These are phyloP conservation scores for Erethizon dorsatum DNA, from an alignment of 2,797 vertebrate genomes.

Conservation along the genomic window DNA sequence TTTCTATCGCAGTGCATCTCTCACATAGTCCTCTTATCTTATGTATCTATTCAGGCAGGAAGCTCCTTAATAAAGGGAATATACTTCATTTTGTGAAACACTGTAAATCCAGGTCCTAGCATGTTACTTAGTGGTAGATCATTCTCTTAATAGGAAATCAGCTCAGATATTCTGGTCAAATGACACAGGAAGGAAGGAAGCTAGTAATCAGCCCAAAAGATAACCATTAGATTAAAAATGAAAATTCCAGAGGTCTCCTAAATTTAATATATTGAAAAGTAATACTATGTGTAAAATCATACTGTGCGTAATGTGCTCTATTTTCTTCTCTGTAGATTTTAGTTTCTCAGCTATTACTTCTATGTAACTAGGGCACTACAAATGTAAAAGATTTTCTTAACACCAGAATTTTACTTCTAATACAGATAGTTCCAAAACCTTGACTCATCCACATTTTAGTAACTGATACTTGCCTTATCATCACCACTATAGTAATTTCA, in stretches of 20 bases:
- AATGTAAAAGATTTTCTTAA: not conserved
- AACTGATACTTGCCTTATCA: not conserved
- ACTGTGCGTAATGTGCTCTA: not conserved
- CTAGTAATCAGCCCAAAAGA: not conserved
- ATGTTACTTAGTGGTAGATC: not conserved
- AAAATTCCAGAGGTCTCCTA: not conserved
- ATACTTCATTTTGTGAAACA: not conserved
- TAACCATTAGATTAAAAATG: not conserved
- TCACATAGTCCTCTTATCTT: not conserved
- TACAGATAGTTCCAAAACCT: not conserved
- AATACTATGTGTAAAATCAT: not conserved
- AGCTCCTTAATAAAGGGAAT: not conserved
- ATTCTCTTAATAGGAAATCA: not conserved
- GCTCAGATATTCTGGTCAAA: not conserved
- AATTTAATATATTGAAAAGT: constrained; percentile 20
- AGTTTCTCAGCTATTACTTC: not conserved
- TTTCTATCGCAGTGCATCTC: not conserved
- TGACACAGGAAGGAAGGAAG: not conserved
- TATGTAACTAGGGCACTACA: not conserved
- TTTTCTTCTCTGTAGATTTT: not conserved
- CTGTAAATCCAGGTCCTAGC: too few species aligned
- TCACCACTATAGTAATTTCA: not conserved
- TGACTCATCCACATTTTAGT: not conserved
- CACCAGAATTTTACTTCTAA: not conserved
- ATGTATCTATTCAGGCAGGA: not conserved